Evolutionary conservation across 2,797 vertebrate species (phyloP).

Genomic region (Chelon auratus): DNA sequence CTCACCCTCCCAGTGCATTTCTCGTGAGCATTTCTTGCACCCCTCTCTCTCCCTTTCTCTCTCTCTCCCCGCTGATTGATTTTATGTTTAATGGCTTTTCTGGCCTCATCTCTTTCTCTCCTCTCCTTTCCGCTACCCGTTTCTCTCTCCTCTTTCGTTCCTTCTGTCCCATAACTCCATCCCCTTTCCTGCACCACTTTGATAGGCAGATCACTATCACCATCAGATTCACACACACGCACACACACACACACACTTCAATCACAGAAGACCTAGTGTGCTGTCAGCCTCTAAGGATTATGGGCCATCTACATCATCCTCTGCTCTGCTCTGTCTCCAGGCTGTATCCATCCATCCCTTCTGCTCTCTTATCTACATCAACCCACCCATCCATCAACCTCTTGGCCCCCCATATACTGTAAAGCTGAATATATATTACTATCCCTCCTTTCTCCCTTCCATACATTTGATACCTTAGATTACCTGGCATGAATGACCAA

Average conservation of each 20-base stretch:
- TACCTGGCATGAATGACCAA: slow-evolving; percentile 47
- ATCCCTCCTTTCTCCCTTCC: slow-evolving; percentile 25
- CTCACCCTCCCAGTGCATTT: slow-evolving; percentile 57
- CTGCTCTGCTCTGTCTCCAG: slow-evolving; percentile 71
- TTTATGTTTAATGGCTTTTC: slow-evolving; percentile 78
- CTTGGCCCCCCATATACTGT: slow-evolving; percentile 55
- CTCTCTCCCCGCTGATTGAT: slow-evolving; percentile 73
- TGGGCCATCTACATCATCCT: slow-evolving; percentile 82
- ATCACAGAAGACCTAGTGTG: slow-evolving; percentile 72
- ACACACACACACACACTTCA: slow-evolving; percentile 60
- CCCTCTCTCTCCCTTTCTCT: slow-evolving; percentile 20
- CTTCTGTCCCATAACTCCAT: slow-evolving; percentile 69
- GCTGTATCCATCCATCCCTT: slow-evolving; percentile 74
- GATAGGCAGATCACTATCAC: slow-evolving; percentile 77
- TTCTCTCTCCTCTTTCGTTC: slow-evolving; percentile 42
- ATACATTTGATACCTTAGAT: slow-evolving; percentile 40
- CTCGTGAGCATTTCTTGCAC: slow-evolving; percentile 33
- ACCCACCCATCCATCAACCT: slow-evolving; percentile 75
- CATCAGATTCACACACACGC: slow-evolving; percentile 42
- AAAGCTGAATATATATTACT: slow-evolving; percentile 63
- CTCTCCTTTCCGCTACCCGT: slow-evolving; percentile 35
- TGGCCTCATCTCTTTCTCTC: slow-evolving; percentile 62
- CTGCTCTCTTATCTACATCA: slow-evolving; percentile 74
- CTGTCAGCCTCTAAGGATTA: slow-evolving; percentile 81
- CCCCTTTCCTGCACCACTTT: slow-evolving; percentile 69